phyloP scores from a whole-genome alignment of 2,888 invertebrate genomes.

The Andrena hattorfiana region DNA sequence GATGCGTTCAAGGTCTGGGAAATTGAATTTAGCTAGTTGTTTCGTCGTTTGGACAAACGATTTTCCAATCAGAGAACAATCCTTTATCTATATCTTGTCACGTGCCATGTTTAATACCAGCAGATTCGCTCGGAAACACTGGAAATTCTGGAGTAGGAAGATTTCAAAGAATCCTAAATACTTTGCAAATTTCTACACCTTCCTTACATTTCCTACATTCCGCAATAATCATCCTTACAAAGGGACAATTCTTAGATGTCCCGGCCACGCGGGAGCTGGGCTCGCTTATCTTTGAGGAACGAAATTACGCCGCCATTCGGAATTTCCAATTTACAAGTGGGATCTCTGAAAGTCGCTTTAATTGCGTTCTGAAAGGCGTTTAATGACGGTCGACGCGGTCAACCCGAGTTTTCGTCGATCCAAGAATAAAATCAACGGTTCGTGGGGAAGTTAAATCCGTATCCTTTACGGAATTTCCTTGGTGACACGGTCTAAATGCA shows the following conservation, averaged over 20 bases:
- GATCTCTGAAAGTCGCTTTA: constrained; percentile 2
- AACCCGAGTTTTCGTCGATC: constrained; percentile 2
- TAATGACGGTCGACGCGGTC: constrained; percentile 11
- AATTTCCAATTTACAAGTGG: constrained; percentile 1
- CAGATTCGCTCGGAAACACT: too few relatives aligned
- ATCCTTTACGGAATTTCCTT: background rate
- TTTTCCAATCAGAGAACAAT: background rate
- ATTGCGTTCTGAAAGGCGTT: constrained; percentile 21
- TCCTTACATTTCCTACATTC: background rate
- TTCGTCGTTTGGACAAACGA: constrained; percentile 3
- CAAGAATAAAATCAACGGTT: background rate
- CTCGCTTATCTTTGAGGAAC: background rate
- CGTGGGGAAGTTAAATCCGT: background rate
- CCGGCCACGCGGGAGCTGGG: background rate
- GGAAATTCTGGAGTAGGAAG: background rate
- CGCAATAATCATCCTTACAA: background rate
- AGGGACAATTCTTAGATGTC: background rate
- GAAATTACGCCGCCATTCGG: background rate
- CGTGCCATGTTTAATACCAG: background rate
- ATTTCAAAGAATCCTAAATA: background rate
- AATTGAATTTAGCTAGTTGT: constrained; percentile 16
- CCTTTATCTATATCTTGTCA: background rate
- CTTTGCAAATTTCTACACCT: background rate
- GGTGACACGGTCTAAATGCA: constrained; percentile 36
- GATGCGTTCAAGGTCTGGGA: constrained; percentile 7